Evolutionary conservation across 2,888 invertebrate species (phyloP), one percentile per base, ranked within the genome.

Genomic region (Lagria hirta): DNA sequence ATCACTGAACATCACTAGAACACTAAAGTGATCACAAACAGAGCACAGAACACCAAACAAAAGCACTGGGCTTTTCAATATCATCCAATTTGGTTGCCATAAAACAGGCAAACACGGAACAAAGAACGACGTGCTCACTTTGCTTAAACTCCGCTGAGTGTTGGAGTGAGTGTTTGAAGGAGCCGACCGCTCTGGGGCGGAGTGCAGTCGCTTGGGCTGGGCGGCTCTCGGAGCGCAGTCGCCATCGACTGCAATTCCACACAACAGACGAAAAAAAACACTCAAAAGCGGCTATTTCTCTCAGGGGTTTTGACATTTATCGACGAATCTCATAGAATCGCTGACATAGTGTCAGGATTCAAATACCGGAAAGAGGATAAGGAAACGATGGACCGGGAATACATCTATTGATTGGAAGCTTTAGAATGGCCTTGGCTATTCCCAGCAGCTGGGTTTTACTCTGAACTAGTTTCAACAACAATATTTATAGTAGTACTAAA

Each of bases 131-230:
- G 45, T 36, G 49, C 17, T 42, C 40, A 38, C 51, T 47, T 49
- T 54, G 54, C n/a, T n/a, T n/a, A n/a, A n/a, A n/a, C 55, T 57
- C 57, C 53, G 45, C 49, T 46, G 47, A 55, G 52, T 56, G 57
- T 58, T n/a, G 57, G 54, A 51, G 58, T 54, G 56, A 52, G 57
- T 57, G n/a, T n/a, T n/a, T n/a, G n/a, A n/a, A n/a, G 58, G 52
- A 49, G 58, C 52, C 54, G 52, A 57, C 54, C 55, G 62, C n/a
- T 60, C 60, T 60, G 60, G 58, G 69, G 70, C 65, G 71, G 65
- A 55, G 58, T 57, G 60, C 60, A 57, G 49, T 64, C 56, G 62
- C 58, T 57, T 56, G 61, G 59, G 62, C 61, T 68, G 71, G 73
- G 73, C 70, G 51, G 46, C 58, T 58, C 51, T 60, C 58, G 58